Conservation (phyloP, 2,797 vertebrate genomes). For the Enoplosus armatus region DNA sequence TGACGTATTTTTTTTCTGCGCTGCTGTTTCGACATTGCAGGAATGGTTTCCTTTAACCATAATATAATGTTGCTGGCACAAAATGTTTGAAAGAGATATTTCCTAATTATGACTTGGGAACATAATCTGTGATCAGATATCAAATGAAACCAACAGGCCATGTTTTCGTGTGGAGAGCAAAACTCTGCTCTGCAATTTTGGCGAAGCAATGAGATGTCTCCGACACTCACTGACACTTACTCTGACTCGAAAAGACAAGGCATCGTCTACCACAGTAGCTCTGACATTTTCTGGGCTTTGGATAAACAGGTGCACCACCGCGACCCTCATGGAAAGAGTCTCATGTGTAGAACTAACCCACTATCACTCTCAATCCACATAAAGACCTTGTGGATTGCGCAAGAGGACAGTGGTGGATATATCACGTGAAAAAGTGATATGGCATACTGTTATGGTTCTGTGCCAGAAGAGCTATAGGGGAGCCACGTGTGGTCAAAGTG, state of each 20-base stretch:
- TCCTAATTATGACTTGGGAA: conserved; percentile 79
- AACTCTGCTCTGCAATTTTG: conserved; percentile 78
- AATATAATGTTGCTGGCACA: conserved; percentile 70
- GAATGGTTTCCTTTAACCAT: conserved; percentile 76
- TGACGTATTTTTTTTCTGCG: conserved; percentile 48
- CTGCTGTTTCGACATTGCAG: conserved; percentile 59
- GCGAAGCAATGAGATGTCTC: conserved; percentile 75
- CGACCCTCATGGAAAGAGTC: conserved; percentile 65
- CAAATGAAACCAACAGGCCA: conserved; percentile 76
- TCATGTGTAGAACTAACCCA: conserved; percentile 54
- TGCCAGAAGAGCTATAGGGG: conserved; percentile 72
- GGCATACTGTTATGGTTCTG: conserved; percentile 51
- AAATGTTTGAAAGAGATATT: conserved; percentile 73
- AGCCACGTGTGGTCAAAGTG: conserved; percentile 74
- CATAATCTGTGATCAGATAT: conserved; percentile 83
- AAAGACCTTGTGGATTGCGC: conserved; percentile 65
- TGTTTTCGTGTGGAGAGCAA: conserved; percentile 74
- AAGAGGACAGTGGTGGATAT: conserved; percentile 56
- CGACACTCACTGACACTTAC: conserved; percentile 63
- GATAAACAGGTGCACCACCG: conserved; percentile 79
- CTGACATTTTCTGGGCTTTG: conserved; percentile 70
- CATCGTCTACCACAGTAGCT: conserved; percentile 61
- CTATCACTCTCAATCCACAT: conserved; percentile 72
- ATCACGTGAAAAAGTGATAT: conserved; percentile 60
- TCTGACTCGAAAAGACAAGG: conserved; percentile 66